A percentile compares a stretch with the other conserved stretches of the same genome.
Conservation (phyloP, 2,888 invertebrate species). For the Chloroclysta siterata region DNA sequence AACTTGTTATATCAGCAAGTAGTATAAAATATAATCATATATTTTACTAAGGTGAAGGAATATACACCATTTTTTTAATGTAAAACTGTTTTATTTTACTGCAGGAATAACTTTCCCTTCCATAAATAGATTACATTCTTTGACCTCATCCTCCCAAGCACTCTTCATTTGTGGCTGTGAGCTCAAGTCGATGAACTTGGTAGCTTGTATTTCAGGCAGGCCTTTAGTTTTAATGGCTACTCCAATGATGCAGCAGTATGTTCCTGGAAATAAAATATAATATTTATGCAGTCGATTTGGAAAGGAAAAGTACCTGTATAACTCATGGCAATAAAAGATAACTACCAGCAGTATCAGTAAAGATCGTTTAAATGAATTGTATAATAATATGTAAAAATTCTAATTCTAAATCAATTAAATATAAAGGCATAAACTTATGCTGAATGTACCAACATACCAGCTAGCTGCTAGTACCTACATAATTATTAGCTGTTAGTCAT, state of each 20-base stretch:
- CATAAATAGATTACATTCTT: constrained; percentile 65
- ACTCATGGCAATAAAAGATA: too few relatives aligned
- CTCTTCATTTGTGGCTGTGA: constrained; percentile 65
- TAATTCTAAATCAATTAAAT: too few relatives aligned
- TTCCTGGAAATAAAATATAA: constrained; percentile 55
- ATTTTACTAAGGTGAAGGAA: constrained; percentile 57
- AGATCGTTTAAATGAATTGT: too few relatives aligned
- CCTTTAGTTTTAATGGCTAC: constrained; percentile 70
- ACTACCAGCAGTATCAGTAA: too few relatives aligned
- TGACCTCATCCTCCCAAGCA: constrained; percentile 74
- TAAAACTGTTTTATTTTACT: constrained; percentile 45
- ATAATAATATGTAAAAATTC: too few relatives aligned
- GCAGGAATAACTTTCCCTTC: constrained; percentile 62
- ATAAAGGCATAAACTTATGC: too few relatives aligned
- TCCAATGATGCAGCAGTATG: constrained; percentile 77
- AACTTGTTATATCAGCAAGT: constrained; percentile 20
- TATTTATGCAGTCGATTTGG: neutral
- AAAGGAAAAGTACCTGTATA: too few relatives aligned
- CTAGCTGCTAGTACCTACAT: too few relatives aligned
- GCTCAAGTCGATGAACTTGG: constrained; percentile 70
- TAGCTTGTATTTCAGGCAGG: constrained; percentile 73
- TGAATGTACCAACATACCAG: too few relatives aligned
- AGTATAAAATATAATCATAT: too few relatives aligned
- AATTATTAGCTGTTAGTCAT: too few relatives aligned
- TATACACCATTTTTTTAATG: constrained; percentile 51